phyloP scores from a whole-genome alignment of 2,797 vertebrate genomes.

The Brotula barbata region DNA sequence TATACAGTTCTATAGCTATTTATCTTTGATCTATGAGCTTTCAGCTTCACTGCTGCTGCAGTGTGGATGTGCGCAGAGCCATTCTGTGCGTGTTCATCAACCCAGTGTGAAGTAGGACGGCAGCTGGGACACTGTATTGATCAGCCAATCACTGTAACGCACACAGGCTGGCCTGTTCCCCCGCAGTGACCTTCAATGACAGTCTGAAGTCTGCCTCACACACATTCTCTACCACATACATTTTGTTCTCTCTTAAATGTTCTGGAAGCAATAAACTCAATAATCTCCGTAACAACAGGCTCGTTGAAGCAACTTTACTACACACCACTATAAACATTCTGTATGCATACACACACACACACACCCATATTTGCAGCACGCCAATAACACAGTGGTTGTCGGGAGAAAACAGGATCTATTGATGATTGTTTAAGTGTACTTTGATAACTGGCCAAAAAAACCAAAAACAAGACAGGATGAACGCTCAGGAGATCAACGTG shows the following conservation, averaged over 20 bases:
- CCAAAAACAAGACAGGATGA: no score
- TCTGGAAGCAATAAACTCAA: slow-evolving; percentile 30
- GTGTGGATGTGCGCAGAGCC: background rate
- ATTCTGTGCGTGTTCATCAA: slow-evolving; percentile 3
- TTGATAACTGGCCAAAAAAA: no score
- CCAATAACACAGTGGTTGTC: no score
- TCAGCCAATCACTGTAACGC: slow-evolving; percentile 47
- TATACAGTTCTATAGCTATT: slow-evolving; percentile 6
- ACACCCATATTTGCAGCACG: no score
- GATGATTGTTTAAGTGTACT: no score
- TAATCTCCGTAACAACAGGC: slow-evolving; percentile 28
- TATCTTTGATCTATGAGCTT: slow-evolving; percentile 21
- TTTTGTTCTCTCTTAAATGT: slow-evolving; percentile 14
- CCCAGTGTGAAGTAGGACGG: slow-evolving; percentile 60
- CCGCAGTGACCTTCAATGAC: slow-evolving; percentile 59
- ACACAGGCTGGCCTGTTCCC: slow-evolving; percentile 37
- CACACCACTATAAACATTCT: background rate
- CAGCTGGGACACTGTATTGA: slow-evolving; percentile 66
- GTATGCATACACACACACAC: background rate
- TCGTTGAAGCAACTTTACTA: background rate
- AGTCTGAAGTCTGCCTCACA: background rate
- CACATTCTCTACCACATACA: background rate
- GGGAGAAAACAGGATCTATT: no score
- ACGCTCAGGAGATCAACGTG: no score
- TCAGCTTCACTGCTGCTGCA: background rate